phyloP scores from a whole-genome alignment of 2,888 invertebrate genomes.

The Taphrorychus bicolor region DNA sequence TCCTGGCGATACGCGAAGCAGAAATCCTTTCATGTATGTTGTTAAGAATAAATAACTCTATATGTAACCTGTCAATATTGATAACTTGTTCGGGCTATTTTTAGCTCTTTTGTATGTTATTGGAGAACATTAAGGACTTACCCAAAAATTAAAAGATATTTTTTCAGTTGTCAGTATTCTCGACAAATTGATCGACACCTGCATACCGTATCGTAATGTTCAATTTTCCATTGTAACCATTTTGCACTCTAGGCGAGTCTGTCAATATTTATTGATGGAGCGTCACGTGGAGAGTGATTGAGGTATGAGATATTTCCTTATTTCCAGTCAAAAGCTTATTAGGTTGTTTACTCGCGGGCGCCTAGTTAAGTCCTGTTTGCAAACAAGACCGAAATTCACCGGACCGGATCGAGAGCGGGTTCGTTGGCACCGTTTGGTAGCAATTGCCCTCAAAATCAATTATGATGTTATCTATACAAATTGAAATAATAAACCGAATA shows the following conservation, averaged over 20 bases:
- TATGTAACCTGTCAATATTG: conserved; percentile 41
- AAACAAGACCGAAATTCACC: not conserved
- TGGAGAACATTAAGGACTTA: too few relatives aligned
- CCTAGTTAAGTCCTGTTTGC: not conserved
- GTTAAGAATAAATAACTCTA: conserved; percentile 34
- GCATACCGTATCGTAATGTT: not conserved
- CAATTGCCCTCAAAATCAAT: conserved; percentile 4
- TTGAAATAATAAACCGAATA: not conserved
- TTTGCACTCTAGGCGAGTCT: not conserved
- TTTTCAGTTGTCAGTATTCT: not conserved
- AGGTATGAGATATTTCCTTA: not conserved
- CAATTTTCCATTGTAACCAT: not conserved
- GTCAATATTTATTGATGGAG: conserved; percentile 2
- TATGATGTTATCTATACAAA: conserved; percentile 9
- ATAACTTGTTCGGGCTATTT: conserved; percentile 39
- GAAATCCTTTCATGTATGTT: conserved; percentile 2
- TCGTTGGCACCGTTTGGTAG: conserved; percentile 8
- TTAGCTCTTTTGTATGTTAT: conserved; percentile 7
- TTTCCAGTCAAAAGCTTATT: not conserved
- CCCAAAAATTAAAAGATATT: too few relatives aligned
- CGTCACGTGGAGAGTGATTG: not conserved
- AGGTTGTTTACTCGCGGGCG: not conserved
- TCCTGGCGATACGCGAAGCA: conserved; percentile 5
- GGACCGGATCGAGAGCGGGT: not conserved
- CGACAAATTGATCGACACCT: not conserved